Evolutionary conservation across 2,888 invertebrate genomes (phyloP), one percentile per base, ranked within the genome.

Genomic region (Pandemis cinnamomeana): DNA sequence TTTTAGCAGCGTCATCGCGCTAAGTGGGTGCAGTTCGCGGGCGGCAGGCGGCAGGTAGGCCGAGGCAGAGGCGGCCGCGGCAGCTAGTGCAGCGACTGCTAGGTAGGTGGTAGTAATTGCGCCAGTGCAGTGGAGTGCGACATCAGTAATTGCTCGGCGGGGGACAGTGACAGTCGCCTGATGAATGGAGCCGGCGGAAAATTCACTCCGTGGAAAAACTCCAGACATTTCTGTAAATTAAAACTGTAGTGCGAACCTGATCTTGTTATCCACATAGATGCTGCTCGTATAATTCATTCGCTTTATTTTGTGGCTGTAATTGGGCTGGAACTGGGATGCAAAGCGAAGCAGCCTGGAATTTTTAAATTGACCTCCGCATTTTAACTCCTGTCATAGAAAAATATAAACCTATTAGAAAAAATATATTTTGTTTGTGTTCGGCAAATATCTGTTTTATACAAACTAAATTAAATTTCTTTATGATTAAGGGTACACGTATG

Each of bases 131-230:
- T 84, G 83, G 86, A 87, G 86, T 91, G 90, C 86, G 86, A 91
- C 91, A 91, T 91, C 91, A 89, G 90, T 92, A 92, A 92, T 92
- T 92, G 91, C 89, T 88, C 86, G 86, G 84, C 86, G 84, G 84
- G 86, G 86, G 86, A 86, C 88, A 88, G 85, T 86, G 91, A 88
- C 91, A 88, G 85, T 85, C 83, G 86, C 85, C 89, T 91, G 91
- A 91, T 92, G 90, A 91, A 92, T 91, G 89, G 91, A 87, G 80
- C 86, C 83, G 81, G 84, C 83, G 83, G 87, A 87, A 88, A 89
- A 89, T 87, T 83, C 83, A 81, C 85, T 83, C 83, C 86, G 81
- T 82, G 85, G 84, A 88, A 91, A 84, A 88, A 86, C 84, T 82
- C 84, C 77, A 87, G 88, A 89, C 88, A 86, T 86, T 86, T 85